Evolutionary conservation across 2,113 vertebrate species (phyloP).

Genomic region (Ochotona princeps): DNA sequence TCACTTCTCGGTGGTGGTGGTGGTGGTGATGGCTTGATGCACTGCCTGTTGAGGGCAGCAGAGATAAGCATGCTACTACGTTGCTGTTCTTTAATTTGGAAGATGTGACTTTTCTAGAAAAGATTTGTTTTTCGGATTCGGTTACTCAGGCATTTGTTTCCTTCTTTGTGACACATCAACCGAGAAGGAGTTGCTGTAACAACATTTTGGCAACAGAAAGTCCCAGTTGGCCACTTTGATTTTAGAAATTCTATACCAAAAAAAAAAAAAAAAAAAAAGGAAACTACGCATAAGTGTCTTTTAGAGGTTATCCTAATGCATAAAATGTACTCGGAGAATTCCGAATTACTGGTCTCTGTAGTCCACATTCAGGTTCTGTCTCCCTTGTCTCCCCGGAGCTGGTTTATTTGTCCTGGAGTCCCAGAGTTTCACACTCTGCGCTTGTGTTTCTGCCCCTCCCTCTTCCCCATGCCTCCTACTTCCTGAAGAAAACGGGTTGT

Average conservation of each 20-base stretch:
- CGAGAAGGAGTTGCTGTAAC: not conserved
- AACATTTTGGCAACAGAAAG: not conserved
- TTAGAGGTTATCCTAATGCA: not conserved
- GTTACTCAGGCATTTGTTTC: not conserved
- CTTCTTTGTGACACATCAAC: not conserved
- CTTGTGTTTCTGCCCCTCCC: not conserved
- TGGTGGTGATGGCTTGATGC: not conserved
- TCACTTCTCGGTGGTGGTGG: not conserved
- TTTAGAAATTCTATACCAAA: not conserved
- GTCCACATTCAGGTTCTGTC: not conserved
- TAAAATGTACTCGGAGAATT: not conserved
- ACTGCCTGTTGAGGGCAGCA: not conserved
- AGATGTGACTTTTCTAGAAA: not conserved
- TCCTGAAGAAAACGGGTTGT: slow-evolving; percentile 58
- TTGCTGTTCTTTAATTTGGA: not conserved
- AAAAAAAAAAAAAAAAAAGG: no score
- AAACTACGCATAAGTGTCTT: not conserved
- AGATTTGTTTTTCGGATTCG: not conserved
- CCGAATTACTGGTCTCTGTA: not conserved
- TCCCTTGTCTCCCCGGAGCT: not conserved
- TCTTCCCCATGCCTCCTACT: not conserved
- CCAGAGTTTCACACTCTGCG: not conserved
- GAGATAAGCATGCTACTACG: not conserved
- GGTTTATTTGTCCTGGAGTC: not conserved
- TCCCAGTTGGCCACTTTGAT: not conserved